phyloP scores from a whole-genome alignment of 1,140 invertebrate genomes.

The Cryptotermes secundus region DNA sequence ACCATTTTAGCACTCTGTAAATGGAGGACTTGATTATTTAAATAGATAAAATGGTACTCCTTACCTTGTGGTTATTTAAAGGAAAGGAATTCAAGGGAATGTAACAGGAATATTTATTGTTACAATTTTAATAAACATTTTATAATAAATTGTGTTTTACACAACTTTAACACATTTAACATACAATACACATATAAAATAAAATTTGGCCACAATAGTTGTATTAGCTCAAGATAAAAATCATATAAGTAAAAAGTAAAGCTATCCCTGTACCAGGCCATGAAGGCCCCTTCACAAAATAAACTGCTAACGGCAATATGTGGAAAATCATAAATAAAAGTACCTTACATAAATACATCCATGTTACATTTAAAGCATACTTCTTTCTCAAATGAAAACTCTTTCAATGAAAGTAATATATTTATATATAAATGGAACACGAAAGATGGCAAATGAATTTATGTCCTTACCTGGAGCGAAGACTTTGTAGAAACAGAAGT shows the following conservation, averaged over 20 bases:
- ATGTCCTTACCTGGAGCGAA: conserved; percentile 51
- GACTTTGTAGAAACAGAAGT: conserved; percentile 54
- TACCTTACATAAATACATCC: conserved; percentile 9
- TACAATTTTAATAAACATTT: background rate
- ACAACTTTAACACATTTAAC: conserved; percentile 5
- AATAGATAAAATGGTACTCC: too few species aligned
- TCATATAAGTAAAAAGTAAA: too few species aligned
- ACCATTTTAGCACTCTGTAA: too few species aligned
- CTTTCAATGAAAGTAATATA: too few species aligned
- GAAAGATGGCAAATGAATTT: background rate
- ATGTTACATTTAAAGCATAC: background rate
- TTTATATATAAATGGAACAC: too few species aligned
- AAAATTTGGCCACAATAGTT: background rate
- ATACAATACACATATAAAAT: background rate
- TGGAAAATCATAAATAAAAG: background rate
- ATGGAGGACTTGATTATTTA: too few species aligned
- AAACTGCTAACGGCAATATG: background rate
- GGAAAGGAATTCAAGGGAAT: background rate
- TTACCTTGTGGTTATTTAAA: background rate
- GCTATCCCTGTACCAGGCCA: too few species aligned
- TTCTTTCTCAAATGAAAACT: background rate
- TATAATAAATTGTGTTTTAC: conserved; percentile 12
- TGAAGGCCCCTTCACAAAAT: background rate
- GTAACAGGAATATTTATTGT: background rate
- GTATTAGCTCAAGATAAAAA: background rate